These are phyloP conservation scores for Dorcus hopei DNA, from an alignment of 2,888 invertebrate species.

Conservation along the genomic window DNA sequence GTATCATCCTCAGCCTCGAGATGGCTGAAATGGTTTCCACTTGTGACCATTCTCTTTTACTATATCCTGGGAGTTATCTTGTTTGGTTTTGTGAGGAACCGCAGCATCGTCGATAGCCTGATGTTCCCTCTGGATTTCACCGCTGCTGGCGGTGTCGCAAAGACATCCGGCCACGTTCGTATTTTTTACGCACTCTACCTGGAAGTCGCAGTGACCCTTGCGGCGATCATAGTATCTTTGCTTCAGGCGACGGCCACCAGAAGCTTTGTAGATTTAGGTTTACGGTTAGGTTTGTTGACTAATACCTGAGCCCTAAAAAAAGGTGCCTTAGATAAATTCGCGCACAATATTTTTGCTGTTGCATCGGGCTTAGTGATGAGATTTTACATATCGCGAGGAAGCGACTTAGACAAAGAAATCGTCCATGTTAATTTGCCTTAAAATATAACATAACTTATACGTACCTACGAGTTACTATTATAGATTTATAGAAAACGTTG, in stretches of 20 bases:
- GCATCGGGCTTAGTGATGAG: neutral
- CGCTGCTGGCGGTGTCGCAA: conserved; percentile 64
- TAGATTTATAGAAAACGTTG: neutral
- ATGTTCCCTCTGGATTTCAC: conserved; percentile 71
- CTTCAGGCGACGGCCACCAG: conserved; percentile 58
- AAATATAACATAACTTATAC: too few relatives aligned
- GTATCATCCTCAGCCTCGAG: conserved; percentile 12
- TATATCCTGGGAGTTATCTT: conserved; percentile 58
- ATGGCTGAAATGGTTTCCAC: conserved; percentile 49
- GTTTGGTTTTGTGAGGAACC: conserved; percentile 59
- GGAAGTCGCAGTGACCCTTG: conserved; percentile 63
- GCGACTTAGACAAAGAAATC: neutral
- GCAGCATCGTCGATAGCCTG: conserved; percentile 52
- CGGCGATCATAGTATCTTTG: conserved; percentile 59
- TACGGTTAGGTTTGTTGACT: conserved; percentile 54
- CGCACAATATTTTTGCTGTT: conserved; percentile 6
- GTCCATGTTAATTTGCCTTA: conserved; percentile 1
- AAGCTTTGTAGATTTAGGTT: conserved; percentile 55
- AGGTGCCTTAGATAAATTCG: conserved; percentile 12
- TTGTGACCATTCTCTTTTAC: conserved; percentile 51
- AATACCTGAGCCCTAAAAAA: conserved; percentile 43
- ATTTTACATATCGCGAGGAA: neutral
- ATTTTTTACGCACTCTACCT: conserved; percentile 65
- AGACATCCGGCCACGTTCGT: conserved; percentile 56
- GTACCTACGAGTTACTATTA: neutral